phyloP scores from a whole-genome alignment of 2,113 vertebrate genomes.

The Pelecanus crispus region DNA sequence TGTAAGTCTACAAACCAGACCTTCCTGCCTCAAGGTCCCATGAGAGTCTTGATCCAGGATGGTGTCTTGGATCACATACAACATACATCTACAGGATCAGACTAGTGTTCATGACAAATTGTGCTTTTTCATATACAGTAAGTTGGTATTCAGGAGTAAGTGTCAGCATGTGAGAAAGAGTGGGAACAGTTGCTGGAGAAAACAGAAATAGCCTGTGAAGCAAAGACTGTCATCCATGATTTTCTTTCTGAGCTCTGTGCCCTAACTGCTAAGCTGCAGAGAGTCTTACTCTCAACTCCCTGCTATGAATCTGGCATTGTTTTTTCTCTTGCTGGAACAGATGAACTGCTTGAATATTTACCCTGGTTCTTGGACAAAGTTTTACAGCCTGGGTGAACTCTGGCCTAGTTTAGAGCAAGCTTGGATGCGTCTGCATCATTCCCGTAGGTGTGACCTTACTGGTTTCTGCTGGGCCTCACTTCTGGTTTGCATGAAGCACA shows the following conservation, averaged over 20 bases:
- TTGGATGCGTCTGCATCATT: not conserved
- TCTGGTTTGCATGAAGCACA: not conserved
- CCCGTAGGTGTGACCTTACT: not conserved
- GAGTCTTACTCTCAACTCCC: not conserved
- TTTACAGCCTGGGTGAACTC: not conserved
- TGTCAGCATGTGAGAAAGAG: not conserved
- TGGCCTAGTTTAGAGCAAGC: not conserved
- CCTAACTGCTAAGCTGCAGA: not conserved
- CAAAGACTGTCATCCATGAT: not conserved
- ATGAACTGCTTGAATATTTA: not conserved
- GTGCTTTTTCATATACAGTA: not conserved
- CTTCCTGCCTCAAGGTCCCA: not conserved
- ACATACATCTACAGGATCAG: not conserved
- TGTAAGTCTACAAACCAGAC: not conserved
- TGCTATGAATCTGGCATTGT: not conserved
- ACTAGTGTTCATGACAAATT: not conserved
- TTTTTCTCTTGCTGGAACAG: not conserved
- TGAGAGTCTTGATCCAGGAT: not conserved
- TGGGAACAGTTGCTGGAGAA: not conserved
- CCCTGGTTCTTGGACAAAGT: not conserved
- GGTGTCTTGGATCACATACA: not conserved
- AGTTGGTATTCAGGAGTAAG: not conserved
- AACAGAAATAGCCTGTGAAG: not conserved
- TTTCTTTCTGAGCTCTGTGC: not conserved
- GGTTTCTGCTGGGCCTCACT: not conserved